Percentiles rank a stretch among this genome's conserved stretches.
Conservation (phyloP, 2,113 vertebrate genomes). For the Baryphthengus martii region DNA sequence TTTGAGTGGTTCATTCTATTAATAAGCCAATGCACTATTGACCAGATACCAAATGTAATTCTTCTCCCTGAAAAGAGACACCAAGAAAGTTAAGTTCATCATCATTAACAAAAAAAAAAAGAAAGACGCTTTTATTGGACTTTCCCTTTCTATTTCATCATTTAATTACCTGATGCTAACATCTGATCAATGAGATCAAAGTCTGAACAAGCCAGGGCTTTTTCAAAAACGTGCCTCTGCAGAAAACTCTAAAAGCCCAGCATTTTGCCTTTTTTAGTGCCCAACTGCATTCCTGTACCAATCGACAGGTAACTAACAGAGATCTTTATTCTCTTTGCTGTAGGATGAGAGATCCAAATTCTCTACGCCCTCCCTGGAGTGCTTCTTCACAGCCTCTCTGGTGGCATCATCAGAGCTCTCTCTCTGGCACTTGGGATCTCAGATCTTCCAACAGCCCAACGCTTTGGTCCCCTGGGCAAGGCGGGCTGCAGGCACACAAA, state of each 20-base stretch:
- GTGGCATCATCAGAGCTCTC: background rate
- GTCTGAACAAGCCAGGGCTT: background rate
- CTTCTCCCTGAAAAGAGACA: slow-evolving; percentile 22
- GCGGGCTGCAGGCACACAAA: background rate
- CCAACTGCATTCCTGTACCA: background rate
- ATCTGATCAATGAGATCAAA: slow-evolving; percentile 41
- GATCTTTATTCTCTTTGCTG: background rate
- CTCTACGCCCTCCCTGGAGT: background rate
- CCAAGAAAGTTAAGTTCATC: slow-evolving; percentile 28
- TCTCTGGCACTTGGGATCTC: background rate
- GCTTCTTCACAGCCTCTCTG: background rate
- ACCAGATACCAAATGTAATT: slow-evolving; percentile 1
- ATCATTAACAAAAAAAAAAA: slow-evolving; percentile 39
- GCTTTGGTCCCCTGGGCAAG: fast-evolving
- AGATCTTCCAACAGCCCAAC: background rate
- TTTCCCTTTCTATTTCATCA: slow-evolving; percentile 60
- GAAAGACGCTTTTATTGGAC: slow-evolving; percentile 52
- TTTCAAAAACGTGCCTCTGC: background rate
- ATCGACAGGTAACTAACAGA: background rate
- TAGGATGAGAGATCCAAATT: fast-evolving
- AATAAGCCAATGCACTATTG: slow-evolving; percentile 50
- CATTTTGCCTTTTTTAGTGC: background rate
- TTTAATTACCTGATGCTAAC: slow-evolving; percentile 48
- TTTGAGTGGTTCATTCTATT: slow-evolving; percentile 20
- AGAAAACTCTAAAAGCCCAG: background rate